Conservation (phyloP, 2,113 vertebrate species). For the Podarcis muralis region DNA sequence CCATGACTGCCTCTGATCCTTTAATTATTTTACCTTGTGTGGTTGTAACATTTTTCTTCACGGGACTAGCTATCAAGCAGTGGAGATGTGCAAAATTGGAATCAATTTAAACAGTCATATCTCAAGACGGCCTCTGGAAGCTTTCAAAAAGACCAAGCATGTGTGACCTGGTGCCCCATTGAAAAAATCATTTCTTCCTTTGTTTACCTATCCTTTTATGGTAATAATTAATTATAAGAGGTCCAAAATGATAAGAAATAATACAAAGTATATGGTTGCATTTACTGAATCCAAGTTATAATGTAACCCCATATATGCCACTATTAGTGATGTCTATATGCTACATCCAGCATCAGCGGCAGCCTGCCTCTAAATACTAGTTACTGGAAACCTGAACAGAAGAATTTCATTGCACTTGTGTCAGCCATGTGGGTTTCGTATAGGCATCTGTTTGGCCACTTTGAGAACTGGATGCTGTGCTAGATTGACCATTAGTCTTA, state of each 20-base stretch:
- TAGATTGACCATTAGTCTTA: not conserved
- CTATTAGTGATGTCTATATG: not conserved
- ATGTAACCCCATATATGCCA: not conserved
- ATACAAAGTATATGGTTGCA: slow-evolving; percentile 1
- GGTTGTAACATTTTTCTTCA: slow-evolving; percentile 39
- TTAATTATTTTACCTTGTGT: slow-evolving; percentile 43
- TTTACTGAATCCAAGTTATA: not conserved
- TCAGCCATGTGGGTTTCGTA: not conserved
- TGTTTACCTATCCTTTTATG: not conserved
- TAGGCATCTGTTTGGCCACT: not conserved
- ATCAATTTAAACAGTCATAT: slow-evolving; percentile 27
- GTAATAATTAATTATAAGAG: not conserved
- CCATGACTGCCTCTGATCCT: slow-evolving; percentile 51
- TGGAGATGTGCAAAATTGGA: slow-evolving; percentile 37
- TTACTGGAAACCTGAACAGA: not conserved
- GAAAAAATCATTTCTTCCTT: fast-evolving
- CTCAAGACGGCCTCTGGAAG: not conserved
- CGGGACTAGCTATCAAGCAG: not conserved
- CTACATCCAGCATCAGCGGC: not conserved
- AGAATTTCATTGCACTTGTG: not conserved
- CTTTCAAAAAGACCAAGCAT: not conserved
- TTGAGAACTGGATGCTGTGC: not conserved
- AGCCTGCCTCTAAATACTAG: too few species aligned
- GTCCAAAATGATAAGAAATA: not conserved
- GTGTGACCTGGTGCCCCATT: fast-evolving